Conservation (phyloP, 2,888 invertebrate genomes). For the Coleophora flavipennella region DNA sequence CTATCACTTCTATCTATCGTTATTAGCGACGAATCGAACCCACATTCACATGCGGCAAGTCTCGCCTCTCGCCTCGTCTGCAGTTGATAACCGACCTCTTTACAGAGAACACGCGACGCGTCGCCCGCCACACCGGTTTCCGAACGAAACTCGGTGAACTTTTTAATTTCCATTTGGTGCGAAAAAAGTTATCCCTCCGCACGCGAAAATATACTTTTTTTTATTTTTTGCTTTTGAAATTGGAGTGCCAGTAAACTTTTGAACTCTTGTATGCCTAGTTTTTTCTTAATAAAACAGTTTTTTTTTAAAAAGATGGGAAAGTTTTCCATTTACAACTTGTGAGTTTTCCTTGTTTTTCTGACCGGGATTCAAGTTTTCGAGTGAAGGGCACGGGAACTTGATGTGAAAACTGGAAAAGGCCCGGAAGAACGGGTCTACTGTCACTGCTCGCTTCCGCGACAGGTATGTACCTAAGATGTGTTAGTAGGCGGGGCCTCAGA, state of each 20-base stretch:
- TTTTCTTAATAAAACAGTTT: slow-evolving; percentile 15
- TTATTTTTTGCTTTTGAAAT: slow-evolving; percentile 17
- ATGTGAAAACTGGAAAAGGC: slow-evolving; percentile 48
- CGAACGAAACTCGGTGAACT: slow-evolving; percentile 8
- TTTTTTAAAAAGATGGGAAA: neutral
- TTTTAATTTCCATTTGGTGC: neutral
- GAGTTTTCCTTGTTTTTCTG: slow-evolving; percentile 5
- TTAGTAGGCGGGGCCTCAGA: no score
- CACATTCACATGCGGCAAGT: slow-evolving; percentile 34
- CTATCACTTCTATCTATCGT: slow-evolving; percentile 6
- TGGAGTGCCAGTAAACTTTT: slow-evolving; percentile 11
- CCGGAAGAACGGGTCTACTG: slow-evolving; percentile 47
- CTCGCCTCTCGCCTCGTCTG: slow-evolving; percentile 38
- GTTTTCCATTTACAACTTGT: neutral
- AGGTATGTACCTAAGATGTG: slow-evolving; percentile 32
- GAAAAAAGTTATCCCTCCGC: neutral
- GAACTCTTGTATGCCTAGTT: slow-evolving; percentile 18
- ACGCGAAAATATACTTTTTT: slow-evolving; percentile 3
- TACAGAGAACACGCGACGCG: slow-evolving; percentile 36
- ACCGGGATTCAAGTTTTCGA: slow-evolving; percentile 12
- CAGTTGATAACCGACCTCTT: slow-evolving; percentile 56
- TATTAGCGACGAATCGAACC: slow-evolving; percentile 9
- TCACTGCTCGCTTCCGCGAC: slow-evolving; percentile 42
- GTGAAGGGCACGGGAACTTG: slow-evolving; percentile 25
- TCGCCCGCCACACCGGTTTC: slow-evolving; percentile 12